These are phyloP conservation scores for Erythrolamprus reginae DNA, from an alignment of 2,113 vertebrate genomes.

Conservation along the genomic window DNA sequence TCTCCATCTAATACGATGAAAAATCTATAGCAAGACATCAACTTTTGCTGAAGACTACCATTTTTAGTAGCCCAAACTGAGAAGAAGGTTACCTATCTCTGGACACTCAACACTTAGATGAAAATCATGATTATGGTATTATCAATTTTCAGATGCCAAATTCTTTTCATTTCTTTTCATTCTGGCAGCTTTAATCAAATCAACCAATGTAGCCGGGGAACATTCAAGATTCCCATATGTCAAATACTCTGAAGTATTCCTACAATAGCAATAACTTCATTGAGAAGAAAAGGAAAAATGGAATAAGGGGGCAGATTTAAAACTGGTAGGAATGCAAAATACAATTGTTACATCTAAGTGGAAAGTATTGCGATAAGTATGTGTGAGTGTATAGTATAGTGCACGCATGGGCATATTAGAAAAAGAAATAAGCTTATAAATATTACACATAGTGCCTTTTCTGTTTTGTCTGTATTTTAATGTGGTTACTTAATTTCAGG, in stretches of 20 bases:
- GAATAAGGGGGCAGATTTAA: too few species aligned
- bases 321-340: background rate
- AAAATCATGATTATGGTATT: background rate
- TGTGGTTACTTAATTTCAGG: background rate
- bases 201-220: background rate
- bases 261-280: background rate
- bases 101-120: background rate
- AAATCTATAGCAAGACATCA: background rate
- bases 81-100: background rate
- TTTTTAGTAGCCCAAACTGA: background rate
- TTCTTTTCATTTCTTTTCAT: background rate
- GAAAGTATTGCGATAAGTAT: background rate
- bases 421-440: background rate
- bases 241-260: background rate
- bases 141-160: background rate
- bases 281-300: background rate
- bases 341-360: background rate
- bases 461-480: background rate
- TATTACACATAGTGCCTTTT: background rate
- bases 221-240: background rate
- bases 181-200: background rate
- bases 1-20: background rate
- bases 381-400: background rate
- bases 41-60: background rate
- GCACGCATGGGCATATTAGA: background rate